These are phyloP conservation scores for Spinus pinus DNA, from an alignment of 2,797 vertebrate genomes.

Conservation along the genomic window DNA sequence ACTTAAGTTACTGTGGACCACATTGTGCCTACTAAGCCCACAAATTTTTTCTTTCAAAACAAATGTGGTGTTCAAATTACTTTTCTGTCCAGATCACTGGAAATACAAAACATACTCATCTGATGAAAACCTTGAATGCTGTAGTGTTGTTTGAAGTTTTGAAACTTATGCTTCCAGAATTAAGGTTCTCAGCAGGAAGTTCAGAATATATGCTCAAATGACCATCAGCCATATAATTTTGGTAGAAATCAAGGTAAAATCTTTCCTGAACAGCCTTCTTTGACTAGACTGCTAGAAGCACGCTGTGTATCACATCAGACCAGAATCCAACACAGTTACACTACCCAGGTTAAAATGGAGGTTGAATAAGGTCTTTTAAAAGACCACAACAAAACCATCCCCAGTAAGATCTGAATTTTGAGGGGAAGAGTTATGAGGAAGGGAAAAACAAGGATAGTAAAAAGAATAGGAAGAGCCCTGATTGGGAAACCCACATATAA, in stretches of 20 bases:
- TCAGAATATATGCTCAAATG: not conserved
- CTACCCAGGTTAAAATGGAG: not conserved
- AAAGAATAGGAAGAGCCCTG: not conserved
- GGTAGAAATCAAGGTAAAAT: not conserved
- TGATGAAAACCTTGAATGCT: not conserved
- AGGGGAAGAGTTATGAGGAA: not conserved
- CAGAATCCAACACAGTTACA: not conserved
- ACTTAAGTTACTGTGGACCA: not conserved
- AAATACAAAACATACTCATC: not conserved
- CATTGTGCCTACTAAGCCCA: not conserved
- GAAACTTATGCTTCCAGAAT: not conserved
- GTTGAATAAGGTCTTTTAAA: not conserved
- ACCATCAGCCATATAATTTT: not conserved
- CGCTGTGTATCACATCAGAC: not conserved
- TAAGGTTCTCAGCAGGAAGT: not conserved
- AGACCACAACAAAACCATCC: not conserved
- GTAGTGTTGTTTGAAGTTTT: not conserved
- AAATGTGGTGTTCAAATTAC: not conserved
- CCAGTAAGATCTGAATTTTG: not conserved
- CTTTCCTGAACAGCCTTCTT: not conserved
- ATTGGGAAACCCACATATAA: not conserved
- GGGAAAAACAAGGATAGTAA: not conserved
- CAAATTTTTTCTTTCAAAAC: not conserved
- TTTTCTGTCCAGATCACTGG: not conserved
- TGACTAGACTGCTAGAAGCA: not conserved